These are phyloP conservation scores for Bubo bubo DNA, from an alignment of 2,113 vertebrate species.

Conservation along the genomic window DNA sequence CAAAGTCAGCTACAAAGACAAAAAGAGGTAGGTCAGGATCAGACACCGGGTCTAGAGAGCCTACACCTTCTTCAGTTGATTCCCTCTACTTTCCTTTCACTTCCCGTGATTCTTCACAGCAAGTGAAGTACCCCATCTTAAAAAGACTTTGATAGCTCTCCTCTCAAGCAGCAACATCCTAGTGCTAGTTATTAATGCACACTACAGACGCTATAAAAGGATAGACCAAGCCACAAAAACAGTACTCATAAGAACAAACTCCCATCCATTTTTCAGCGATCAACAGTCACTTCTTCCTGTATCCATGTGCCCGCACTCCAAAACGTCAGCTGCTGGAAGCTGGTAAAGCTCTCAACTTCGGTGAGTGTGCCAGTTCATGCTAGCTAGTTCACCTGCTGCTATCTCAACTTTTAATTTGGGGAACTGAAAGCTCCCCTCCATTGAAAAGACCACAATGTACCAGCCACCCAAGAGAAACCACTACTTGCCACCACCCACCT, in stretches of 20 bases:
- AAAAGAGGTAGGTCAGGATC: not conserved
- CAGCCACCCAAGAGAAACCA: not conserved
- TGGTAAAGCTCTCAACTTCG: not conserved
- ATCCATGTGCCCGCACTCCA: not conserved
- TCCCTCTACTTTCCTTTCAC: not conserved
- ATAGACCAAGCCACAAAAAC: not conserved
- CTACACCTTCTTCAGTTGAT: not conserved
- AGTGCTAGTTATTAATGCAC: not conserved
- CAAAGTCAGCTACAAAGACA: constrained; percentile 87
- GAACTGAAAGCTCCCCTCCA: not conserved
- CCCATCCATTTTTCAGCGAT: not conserved
- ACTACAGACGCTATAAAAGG: not conserved
- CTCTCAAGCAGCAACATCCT: not conserved
- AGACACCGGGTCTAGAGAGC: not conserved
- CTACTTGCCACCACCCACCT: not conserved
- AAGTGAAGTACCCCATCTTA: not conserved
- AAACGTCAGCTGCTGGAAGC: not conserved
- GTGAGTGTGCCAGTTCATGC: not conserved
- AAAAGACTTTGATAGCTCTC: not conserved
- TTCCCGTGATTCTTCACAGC: not conserved
- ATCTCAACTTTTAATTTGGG: not conserved
- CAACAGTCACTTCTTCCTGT: not conserved
- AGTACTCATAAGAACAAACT: not conserved
- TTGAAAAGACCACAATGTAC: not conserved
- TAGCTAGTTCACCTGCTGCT: not conserved